Conservation (phyloP, 2,888 invertebrate genomes). For the Oxyteleia sp. region DNA sequence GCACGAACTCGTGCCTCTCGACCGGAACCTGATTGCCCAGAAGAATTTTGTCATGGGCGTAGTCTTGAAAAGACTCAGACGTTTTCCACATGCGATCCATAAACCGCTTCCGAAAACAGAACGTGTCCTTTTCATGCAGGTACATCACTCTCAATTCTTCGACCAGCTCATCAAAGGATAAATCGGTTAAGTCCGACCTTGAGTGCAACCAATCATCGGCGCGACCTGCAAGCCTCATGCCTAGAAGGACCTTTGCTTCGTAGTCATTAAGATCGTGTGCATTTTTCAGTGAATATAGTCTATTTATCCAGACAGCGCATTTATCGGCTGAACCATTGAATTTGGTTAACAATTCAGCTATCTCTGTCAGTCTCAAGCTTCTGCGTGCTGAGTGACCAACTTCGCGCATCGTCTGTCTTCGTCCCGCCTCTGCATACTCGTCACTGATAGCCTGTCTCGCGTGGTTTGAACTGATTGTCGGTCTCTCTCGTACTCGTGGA, state of each 20-base stretch:
- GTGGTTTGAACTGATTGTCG: background rate
- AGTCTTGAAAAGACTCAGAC: constrained; percentile 12
- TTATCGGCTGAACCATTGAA: background rate
- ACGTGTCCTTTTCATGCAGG: background rate
- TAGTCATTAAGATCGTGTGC: background rate
- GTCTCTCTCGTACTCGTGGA: background rate
- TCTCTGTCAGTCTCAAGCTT: background rate
- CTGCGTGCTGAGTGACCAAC: background rate
- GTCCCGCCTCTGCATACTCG: background rate
- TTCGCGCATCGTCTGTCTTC: background rate
- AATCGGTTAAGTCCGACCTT: background rate
- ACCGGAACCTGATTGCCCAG: constrained; percentile 10
- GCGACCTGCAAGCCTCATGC: constrained; percentile 16
- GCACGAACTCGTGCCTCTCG: background rate
- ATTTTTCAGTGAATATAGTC: background rate
- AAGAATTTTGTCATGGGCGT: constrained; percentile 18
- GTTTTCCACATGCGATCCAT: constrained; percentile 10
- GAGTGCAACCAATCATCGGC: constrained; percentile 19
- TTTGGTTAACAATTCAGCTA: background rate
- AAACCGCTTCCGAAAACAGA: constrained; percentile 4
- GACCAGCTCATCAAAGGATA: background rate
- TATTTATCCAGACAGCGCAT: constrained; percentile 1
- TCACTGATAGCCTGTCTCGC: background rate
- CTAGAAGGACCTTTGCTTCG: background rate
- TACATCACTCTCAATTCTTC: constrained; percentile 3